Evolutionary conservation across 2,113 vertebrate species (phyloP).

Genomic region (Pseudopipra pipra): DNA sequence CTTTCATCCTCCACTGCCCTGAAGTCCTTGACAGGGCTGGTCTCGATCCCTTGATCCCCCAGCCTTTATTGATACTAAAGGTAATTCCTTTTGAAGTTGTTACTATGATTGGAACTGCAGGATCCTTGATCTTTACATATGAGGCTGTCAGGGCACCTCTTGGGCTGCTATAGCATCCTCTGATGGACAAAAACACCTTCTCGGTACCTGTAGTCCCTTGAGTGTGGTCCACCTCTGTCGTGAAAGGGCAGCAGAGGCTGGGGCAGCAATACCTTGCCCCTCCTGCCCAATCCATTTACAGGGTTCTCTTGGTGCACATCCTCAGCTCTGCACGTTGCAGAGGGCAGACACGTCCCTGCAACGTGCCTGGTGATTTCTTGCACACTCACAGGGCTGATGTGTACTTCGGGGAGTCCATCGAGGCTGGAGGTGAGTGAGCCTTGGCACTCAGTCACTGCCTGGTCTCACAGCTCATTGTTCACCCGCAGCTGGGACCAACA

Average conservation of each 20-base stretch:
- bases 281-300: background rate
- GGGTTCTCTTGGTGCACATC: background rate
- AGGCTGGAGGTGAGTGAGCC: background rate
- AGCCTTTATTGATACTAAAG: background rate
- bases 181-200: background rate
- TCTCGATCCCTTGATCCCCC: background rate
- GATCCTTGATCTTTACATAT: background rate
- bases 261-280: background rate
- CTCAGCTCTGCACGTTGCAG: background rate
- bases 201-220: background rate
- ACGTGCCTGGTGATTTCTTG: accelerated
- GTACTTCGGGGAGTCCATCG: background rate
- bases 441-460: background rate
- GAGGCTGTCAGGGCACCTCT: background rate
- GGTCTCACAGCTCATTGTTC: background rate
- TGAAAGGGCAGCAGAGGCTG: background rate
- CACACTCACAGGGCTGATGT: background rate
- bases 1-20: background rate
- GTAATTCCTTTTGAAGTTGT: background rate
- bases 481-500: background rate
- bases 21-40: background rate
- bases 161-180: background rate
- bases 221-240: background rate
- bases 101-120: background rate
- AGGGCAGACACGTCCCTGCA: background rate